These are phyloP conservation scores for Thomomys bottae DNA, from an alignment of 2,113 vertebrate species.

Conservation along the genomic window DNA sequence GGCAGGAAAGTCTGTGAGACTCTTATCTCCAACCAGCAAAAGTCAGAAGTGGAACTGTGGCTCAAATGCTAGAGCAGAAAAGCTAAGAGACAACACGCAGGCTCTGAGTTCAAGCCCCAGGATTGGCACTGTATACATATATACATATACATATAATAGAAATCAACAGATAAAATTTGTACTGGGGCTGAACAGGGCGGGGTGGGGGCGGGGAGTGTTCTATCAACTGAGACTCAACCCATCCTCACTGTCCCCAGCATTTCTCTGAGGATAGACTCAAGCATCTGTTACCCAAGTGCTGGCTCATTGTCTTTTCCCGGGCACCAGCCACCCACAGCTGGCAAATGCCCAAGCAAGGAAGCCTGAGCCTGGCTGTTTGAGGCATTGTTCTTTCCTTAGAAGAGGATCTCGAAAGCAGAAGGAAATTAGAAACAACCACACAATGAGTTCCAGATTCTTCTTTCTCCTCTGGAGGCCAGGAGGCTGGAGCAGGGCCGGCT, in stretches of 20 bases:
- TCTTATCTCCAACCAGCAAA: too few relatives aligned
- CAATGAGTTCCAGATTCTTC: slow-evolving; percentile 64
- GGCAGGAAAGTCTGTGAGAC: too few relatives aligned
- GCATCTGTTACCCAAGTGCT: fast-evolving
- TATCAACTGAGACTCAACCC: not conserved
- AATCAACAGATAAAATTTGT: too few relatives aligned
- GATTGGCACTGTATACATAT: too few relatives aligned
- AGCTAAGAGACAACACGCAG: too few relatives aligned
- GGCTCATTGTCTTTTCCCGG: not conserved
- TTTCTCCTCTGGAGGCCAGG: slow-evolving; percentile 36
- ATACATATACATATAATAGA: too few relatives aligned
- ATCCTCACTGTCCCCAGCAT: not conserved
- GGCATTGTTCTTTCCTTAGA: slow-evolving; percentile 40
- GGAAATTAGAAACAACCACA: slow-evolving; percentile 66
- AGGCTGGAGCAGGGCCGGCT: not conserved
- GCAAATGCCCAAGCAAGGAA: not conserved
- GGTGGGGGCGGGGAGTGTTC: not conserved
- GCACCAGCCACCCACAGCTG: not conserved
- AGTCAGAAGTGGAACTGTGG: too few relatives aligned
- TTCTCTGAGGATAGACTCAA: not conserved
- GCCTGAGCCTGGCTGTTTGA: not conserved
- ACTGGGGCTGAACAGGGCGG: not conserved
- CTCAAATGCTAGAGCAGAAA: too few relatives aligned
- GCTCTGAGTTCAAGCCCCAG: too few relatives aligned
- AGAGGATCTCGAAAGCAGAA: slow-evolving; percentile 79